Percentiles rank a stretch among this genome's conserved stretches.
These are phyloP conservation scores for Penaeus vannamei DNA, from an alignment of 1,140 invertebrate genomes.

Conservation along the genomic window DNA sequence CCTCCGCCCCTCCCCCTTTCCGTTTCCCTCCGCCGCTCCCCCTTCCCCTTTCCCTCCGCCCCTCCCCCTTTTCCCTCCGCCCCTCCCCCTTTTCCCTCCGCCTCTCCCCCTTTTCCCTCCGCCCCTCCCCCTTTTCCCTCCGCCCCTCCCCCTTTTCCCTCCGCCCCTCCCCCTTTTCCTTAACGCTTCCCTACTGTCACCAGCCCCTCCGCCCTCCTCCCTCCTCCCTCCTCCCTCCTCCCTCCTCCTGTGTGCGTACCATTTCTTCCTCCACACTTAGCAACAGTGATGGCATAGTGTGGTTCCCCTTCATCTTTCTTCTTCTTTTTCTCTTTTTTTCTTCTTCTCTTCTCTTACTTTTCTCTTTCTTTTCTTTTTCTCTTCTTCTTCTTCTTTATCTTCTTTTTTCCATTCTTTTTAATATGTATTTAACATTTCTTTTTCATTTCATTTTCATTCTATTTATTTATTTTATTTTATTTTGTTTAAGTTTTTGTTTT, in stretches of 20 bases:
- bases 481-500: too few species aligned
- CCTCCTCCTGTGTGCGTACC: background rate
- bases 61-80: background rate
- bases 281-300: too few species aligned
- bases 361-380: too few species aligned
- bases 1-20: background rate
- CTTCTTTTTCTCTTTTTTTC: too few species aligned
- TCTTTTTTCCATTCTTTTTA: too few species aligned
- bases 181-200: background rate
- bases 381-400: too few species aligned
- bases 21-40: too few species aligned
- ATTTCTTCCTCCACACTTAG: background rate
- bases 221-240: background rate
- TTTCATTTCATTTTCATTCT: too few species aligned
- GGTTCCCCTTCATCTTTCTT: too few species aligned
- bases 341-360: too few species aligned
- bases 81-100: background rate
- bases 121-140: background rate
- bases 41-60: background rate
- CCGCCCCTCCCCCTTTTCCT: background rate
- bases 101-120: background rate
- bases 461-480: too few species aligned
- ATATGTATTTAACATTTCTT: too few species aligned
- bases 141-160: background rate
- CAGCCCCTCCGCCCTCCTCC: background rate